Evolutionary conservation across 2,888 invertebrate species (phyloP).

Genomic region (Aspidiotus rigidus): DNA sequence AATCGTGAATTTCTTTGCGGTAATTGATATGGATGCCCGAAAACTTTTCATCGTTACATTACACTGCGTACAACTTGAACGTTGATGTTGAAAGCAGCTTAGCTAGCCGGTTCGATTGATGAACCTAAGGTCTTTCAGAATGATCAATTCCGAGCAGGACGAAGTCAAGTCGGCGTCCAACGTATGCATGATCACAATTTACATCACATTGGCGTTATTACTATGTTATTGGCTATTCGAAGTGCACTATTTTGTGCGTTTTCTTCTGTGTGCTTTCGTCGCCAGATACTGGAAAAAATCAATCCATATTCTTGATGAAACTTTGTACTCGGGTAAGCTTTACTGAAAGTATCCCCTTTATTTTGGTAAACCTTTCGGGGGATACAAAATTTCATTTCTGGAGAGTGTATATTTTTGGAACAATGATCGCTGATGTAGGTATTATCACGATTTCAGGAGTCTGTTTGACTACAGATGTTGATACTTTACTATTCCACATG

Average conservation of each 20-base stretch:
- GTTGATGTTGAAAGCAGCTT: too few species aligned
- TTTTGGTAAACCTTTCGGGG: neutral
- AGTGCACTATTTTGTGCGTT: conserved; percentile 63
- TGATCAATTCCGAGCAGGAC: conserved; percentile 5
- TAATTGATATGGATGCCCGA: too few species aligned
- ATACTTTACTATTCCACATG: conserved; percentile 79
- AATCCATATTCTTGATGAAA: conserved; percentile 56
- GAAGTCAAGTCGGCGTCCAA: conserved; percentile 20
- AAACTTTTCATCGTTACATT: too few species aligned
- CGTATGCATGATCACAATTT: conserved; percentile 19
- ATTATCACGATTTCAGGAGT: conserved; percentile 53
- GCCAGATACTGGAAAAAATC: conserved; percentile 57
- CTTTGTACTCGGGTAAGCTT: conserved; percentile 43
- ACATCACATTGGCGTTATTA: conserved; percentile 27
- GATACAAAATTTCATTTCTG: neutral
- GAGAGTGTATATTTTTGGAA: neutral
- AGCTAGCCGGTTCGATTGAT: neutral
- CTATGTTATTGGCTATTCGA: conserved; percentile 53
- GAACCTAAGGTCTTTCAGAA: neutral
- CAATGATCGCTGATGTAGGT: neutral
- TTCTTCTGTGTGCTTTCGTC: conserved; percentile 56
- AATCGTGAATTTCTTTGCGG: too few species aligned
- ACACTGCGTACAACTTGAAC: too few species aligned
- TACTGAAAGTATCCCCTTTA: neutral
- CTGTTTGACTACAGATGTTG: conserved; percentile 78